These are phyloP conservation scores for Cybosia mesomella DNA, from an alignment of 2,888 invertebrate species.

Conservation along the genomic window DNA sequence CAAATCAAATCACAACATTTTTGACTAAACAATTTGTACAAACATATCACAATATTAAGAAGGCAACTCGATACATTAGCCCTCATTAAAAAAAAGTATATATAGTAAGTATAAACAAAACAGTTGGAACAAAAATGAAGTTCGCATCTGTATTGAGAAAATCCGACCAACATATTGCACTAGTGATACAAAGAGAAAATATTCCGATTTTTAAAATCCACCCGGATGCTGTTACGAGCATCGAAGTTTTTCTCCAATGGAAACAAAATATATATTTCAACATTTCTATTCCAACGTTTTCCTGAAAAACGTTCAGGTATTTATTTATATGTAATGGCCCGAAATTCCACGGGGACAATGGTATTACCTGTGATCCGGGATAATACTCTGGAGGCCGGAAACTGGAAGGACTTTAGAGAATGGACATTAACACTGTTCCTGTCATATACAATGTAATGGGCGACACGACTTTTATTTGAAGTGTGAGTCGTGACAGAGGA, in stretches of 20 bases:
- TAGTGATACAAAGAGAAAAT: background rate
- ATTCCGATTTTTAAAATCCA: background rate
- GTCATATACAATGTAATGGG: conserved; percentile 47
- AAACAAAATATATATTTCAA: background rate
- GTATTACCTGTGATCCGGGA: conserved; percentile 36
- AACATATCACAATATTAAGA: too few relatives aligned
- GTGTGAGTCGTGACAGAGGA: conserved; percentile 6
- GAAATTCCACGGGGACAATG: background rate
- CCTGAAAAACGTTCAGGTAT: background rate
- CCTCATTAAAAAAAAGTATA: background rate
- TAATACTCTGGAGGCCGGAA: conserved; percentile 38
- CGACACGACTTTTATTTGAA: conserved; percentile 33
- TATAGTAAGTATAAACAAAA: background rate
- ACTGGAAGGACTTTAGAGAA: conserved; percentile 39
- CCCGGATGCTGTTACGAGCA: background rate
- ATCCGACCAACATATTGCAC: background rate
- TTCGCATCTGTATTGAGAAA: background rate
- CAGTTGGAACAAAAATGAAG: background rate
- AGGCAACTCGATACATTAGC: background rate
- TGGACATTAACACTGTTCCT: conserved; percentile 39
- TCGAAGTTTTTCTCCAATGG: background rate
- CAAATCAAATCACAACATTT: too few relatives aligned
- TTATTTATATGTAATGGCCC: background rate
- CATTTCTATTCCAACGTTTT: background rate
- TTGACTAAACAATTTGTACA: too few relatives aligned